Base-by-base conservation (phyloP, 2,888 invertebrate genomes). In the Sialis fuliginosa region DNA sequence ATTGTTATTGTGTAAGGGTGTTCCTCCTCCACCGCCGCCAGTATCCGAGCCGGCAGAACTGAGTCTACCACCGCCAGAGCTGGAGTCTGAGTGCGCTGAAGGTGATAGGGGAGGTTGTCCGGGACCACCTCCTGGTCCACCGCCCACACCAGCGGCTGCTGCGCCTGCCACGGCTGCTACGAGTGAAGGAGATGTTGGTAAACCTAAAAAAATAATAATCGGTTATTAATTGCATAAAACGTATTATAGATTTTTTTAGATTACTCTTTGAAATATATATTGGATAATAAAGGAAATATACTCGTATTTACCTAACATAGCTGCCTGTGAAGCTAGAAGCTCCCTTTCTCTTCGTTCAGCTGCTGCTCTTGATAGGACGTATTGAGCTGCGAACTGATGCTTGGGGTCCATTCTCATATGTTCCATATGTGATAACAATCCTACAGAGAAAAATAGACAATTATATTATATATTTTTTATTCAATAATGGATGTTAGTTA, bases 391-490 rank as follows among this genome's bases (percentile, higher is more conserved):
- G 60, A 92, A 92, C 65, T 91, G 91, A 70, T 92, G 91, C 65
- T 92, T 92, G 0, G 91, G 90, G 64, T 92, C 91, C 90, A 91
- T 91, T 59, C 91, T 76, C 91, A 92, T 91, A 63, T 91, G 90
- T 59, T 92, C 91, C 91, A 92, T 91, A 63, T 92, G 92, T 49
- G 87, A 86, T 49, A 92, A 73, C 33, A 92, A 75, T 59, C 91
- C 92, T 92, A 35, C 2, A 35, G 35, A 35, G 35, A 50, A 46
- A 51, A 49, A 48, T 48, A 45, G 45, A 39, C 49, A 45, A 50
- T 13, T 7, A 42, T 39, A 13, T 31, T 45, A 34, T 40, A 9
- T 35, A 3, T 35, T 35, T 35, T 35, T n/a, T 35, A 4, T n/a
- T n/a, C 2, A 35, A 35, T 35, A n/a, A 35, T 35, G 8, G 35